These are phyloP conservation scores for Caenorhabditis inopinata DNA, from an alignment of 1,140 invertebrate species.

Conservation along the genomic window DNA sequence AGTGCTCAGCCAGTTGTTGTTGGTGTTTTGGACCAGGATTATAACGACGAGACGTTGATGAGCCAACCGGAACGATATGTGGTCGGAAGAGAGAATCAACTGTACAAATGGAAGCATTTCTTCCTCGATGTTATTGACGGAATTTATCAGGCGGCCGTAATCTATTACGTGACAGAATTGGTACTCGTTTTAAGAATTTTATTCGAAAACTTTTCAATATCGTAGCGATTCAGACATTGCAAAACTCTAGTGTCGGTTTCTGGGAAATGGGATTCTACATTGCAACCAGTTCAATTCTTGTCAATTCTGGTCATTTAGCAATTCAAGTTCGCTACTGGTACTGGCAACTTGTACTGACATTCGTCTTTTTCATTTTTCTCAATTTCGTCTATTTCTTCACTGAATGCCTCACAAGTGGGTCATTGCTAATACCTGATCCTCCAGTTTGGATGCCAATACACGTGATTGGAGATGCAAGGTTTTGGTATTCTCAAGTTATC, in stretches of 20 bases:
- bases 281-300: slow-evolving; percentile 39
- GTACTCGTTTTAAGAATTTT: background rate
- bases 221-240: slow-evolving; percentile 32
- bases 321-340: slow-evolving; percentile 43
- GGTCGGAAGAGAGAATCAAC: slow-evolving; percentile 52
- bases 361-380: slow-evolving; percentile 30
- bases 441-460: slow-evolving; percentile 11
- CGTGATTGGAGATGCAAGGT: slow-evolving; percentile 11
- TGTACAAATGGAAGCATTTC: slow-evolving; percentile 81
- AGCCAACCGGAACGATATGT: slow-evolving; percentile 74
- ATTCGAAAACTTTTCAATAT: background rate
- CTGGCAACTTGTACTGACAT: slow-evolving; percentile 36
- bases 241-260: background rate
- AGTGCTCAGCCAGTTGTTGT: slow-evolving; percentile 83
- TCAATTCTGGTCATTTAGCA: slow-evolving; percentile 43
- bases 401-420: background rate
- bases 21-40: slow-evolving; percentile 77
- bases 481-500: slow-evolving; percentile 23
- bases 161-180: slow-evolving; percentile 81
- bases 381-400: slow-evolving; percentile 41
- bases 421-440: slow-evolving; percentile 15
- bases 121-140: slow-evolving; percentile 84
- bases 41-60: slow-evolving; percentile 71
- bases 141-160: slow-evolving; percentile 84
- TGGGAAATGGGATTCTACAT: slow-evolving; percentile 47